Evolutionary conservation across 2,113 vertebrate genomes (phyloP).

Genomic region (Dipodomys stephensi): DNA sequence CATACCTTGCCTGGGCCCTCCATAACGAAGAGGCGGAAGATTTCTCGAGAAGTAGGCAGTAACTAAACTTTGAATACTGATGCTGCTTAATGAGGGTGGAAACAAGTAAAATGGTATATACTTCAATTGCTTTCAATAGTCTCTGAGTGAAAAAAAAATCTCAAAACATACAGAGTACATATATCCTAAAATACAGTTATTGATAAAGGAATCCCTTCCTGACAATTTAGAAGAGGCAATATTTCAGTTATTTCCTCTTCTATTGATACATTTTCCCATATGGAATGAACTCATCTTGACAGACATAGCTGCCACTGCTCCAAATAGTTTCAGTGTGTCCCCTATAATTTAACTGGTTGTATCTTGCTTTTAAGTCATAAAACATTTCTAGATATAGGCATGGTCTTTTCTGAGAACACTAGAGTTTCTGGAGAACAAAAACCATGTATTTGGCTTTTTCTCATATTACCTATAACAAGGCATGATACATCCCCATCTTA

Average conservation of each 20-base stretch:
- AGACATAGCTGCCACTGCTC: background rate
- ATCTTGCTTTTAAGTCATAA: conserved; percentile 31
- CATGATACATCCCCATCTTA: background rate
- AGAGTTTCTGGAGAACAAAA: background rate
- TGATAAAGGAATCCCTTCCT: conserved; percentile 34
- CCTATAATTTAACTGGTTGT: background rate
- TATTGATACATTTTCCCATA: background rate
- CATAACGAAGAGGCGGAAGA: background rate
- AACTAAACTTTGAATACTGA: background rate
- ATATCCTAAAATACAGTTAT: conserved; percentile 36
- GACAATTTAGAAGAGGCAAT: background rate
- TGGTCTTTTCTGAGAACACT: conserved; percentile 28
- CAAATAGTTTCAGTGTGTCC: background rate
- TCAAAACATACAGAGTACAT: background rate
- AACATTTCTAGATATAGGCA: conserved; percentile 32
- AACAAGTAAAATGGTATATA: conserved; percentile 41
- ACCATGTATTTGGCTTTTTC: background rate
- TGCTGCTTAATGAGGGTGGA: background rate
- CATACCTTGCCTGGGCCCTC: background rate
- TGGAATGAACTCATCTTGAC: conserved; percentile 14
- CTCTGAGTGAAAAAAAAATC: conserved; percentile 34
- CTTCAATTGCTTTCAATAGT: conserved; percentile 31
- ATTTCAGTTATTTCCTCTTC: conserved; percentile 50
- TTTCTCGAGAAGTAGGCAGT: background rate
- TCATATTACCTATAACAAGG: background rate